Conservation (phyloP, 2,797 vertebrate genomes). For the Phrynocephalus guinanensis region DNA sequence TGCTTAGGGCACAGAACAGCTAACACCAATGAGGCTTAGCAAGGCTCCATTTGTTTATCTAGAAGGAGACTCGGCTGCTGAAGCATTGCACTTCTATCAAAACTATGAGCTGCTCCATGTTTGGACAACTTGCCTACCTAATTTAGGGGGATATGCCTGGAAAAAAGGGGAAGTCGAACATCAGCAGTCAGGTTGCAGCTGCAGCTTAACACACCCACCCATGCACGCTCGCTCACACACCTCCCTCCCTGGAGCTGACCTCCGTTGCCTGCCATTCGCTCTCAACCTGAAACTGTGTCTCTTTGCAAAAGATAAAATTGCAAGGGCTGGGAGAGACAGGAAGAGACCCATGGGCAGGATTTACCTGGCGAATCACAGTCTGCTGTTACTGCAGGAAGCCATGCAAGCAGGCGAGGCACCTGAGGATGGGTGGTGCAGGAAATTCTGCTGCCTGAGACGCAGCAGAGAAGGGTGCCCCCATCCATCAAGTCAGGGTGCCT, state of each 20-base stretch:
- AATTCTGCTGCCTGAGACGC: neutral
- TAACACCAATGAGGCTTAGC: constrained; percentile 58
- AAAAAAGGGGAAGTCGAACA: constrained; percentile 49
- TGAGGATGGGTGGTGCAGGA: neutral
- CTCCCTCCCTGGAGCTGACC: constrained; percentile 20
- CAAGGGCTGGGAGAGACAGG: rapidly evolving
- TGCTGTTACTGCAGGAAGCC: too few species aligned
- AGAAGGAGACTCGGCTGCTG: constrained; percentile 58
- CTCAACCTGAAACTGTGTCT: neutral
- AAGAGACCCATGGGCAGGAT: too few species aligned
- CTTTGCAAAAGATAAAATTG: constrained; percentile 41
- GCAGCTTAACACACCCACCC: constrained; percentile 39
- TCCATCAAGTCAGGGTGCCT: neutral
- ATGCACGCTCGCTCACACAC: constrained; percentile 13
- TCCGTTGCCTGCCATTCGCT: constrained; percentile 1
- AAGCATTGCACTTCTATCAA: constrained; percentile 64
- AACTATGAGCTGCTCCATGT: constrained; percentile 58
- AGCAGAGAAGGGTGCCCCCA: neutral
- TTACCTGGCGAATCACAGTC: too few species aligned
- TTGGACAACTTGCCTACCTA: constrained; percentile 53
- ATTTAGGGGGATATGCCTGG: constrained; percentile 60
- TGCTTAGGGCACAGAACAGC: constrained; percentile 40
- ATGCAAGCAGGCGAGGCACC: too few species aligned
- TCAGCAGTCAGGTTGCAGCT: constrained; percentile 54
- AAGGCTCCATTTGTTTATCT: constrained; percentile 67